These are phyloP conservation scores for Neogale vison DNA, from an alignment of 2,113 vertebrate genomes.

Conservation along the genomic window DNA sequence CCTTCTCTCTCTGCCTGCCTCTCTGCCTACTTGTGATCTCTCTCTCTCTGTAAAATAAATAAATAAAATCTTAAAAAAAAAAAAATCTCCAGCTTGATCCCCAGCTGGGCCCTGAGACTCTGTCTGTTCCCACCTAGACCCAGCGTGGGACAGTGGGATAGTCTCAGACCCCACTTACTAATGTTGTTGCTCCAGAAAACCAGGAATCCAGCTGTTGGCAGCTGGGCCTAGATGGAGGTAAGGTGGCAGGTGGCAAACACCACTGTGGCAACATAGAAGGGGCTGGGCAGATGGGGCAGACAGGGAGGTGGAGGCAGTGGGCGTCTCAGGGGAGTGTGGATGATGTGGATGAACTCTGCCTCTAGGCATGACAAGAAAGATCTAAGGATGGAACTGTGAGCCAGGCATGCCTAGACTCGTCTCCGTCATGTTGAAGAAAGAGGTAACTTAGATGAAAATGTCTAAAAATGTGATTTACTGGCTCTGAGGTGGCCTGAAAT, in stretches of 20 bases:
- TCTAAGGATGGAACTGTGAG: background rate
- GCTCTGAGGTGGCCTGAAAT: background rate
- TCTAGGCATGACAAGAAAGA: background rate
- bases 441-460: background rate
- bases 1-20: no score
- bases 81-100: background rate
- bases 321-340: no score
- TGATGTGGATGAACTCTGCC: background rate
- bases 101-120: background rate
- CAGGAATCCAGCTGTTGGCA: background rate
- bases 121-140: background rate
- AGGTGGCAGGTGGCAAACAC: background rate
- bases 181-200: background rate
- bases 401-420: background rate
- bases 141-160: background rate
- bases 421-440: background rate
- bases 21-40: no score
- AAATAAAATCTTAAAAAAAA: no score
- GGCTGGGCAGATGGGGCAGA: background rate
- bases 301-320: no score
- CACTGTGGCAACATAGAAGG: accelerated
- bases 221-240: background rate
- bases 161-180: background rate
- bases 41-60: no score
- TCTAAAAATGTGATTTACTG: background rate